These are phyloP conservation scores for Lophotis ruficrista DNA, from an alignment of 2,113 vertebrate genomes.

Conservation along the genomic window DNA sequence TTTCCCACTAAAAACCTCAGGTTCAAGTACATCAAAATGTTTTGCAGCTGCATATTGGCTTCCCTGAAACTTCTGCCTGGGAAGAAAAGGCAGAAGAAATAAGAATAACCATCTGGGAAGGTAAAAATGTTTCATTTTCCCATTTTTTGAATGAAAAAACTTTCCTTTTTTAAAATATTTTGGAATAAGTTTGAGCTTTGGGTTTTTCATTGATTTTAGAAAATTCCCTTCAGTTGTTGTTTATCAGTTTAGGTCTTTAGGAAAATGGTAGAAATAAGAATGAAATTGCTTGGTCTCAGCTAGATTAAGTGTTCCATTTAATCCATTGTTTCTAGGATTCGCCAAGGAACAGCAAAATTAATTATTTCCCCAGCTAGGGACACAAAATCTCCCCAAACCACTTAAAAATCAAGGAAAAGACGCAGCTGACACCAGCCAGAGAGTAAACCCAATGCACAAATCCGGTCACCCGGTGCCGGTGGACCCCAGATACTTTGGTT, in stretches of 20 bases:
- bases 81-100: background rate
- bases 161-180: background rate
- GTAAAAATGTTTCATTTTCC: background rate
- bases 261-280: background rate
- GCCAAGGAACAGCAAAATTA: background rate
- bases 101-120: background rate
- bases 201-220: background rate
- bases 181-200: background rate
- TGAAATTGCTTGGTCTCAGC: background rate
- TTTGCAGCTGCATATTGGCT: background rate
- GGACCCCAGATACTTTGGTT: background rate
- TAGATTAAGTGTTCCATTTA: background rate
- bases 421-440: background rate
- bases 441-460: fast-evolving
- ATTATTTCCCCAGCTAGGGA: background rate
- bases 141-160: background rate
- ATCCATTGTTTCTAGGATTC: background rate
- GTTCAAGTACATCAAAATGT: background rate
- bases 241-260: background rate
- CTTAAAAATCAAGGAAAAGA: background rate
- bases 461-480: fast-evolving
- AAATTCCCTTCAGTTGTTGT: background rate
- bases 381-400: background rate
- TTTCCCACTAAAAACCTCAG: background rate
- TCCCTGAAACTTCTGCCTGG: background rate